Evolutionary conservation across 2,797 vertebrate genomes (phyloP).

Genomic region (Distichodus sexfasciatus): DNA sequence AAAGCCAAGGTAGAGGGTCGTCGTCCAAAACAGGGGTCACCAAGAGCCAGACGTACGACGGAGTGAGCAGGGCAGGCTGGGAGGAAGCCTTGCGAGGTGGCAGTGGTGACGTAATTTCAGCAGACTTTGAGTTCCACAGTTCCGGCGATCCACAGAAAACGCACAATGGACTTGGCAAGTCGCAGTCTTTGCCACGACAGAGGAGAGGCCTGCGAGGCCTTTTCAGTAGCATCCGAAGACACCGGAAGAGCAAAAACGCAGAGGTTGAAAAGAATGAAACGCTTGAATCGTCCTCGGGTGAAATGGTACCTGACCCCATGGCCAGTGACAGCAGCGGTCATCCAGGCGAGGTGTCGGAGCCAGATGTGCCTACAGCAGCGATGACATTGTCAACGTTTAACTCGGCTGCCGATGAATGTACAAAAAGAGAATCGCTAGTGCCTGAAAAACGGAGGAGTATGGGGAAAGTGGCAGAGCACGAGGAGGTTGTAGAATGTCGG

Average conservation of each 20-base stretch:
- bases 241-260: constrained; percentile 80
- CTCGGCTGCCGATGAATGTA: constrained; percentile 61
- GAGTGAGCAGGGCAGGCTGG: constrained; percentile 73
- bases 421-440: constrained; percentile 36
- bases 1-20: constrained; percentile 76
- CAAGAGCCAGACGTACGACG: constrained; percentile 91
- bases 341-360: constrained; percentile 63
- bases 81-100: constrained; percentile 63
- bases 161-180: constrained; percentile 68
- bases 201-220: constrained; percentile 87
- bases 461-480: constrained; percentile 46
- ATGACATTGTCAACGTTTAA: constrained; percentile 35
- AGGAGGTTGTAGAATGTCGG: constrained; percentile 34
- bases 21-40: constrained; percentile 81
- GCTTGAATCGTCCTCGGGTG: constrained; percentile 62
- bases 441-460: constrained; percentile 51
- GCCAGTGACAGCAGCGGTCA: constrained; percentile 61
- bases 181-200: constrained; percentile 76
- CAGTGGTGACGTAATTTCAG: constrained; percentile 57
- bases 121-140: constrained; percentile 64
- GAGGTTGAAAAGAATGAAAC: constrained; percentile 76
- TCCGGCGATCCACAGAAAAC: constrained; percentile 50
- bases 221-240: constrained; percentile 90
- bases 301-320: constrained; percentile 64
- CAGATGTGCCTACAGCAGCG: constrained; percentile 69